Percentiles rank a stretch among this genome's conserved stretches.
Evolutionary conservation across 2,113 vertebrate species (phyloP).

Genomic region (Vanacampus margaritifer): DNA sequence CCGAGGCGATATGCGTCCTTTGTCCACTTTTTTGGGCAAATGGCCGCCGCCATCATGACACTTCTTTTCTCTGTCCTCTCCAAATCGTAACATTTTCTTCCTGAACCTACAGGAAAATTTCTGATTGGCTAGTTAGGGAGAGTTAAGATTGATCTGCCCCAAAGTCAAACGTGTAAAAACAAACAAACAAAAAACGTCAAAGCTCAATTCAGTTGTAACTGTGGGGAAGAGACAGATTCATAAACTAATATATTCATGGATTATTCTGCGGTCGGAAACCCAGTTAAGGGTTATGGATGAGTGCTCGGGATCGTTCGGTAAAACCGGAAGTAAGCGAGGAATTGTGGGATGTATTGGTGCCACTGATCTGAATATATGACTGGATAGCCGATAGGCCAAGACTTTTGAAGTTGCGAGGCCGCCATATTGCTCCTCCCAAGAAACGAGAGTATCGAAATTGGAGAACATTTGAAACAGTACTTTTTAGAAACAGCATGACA

Average conservation of each 20-base stretch:
- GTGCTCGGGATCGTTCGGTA: too few relatives aligned
- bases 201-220: conserved; percentile 17
- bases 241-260: conserved; percentile 16
- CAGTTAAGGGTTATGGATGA: background rate
- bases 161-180: conserved; percentile 32
- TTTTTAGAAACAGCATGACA: too few relatives aligned
- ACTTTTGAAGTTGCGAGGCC: too few relatives aligned
- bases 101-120: conserved; percentile 14
- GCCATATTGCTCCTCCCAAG: too few relatives aligned
- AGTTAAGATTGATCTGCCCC: conserved; percentile 42
- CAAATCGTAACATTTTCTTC: background rate
- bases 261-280: conserved; percentile 8
- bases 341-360: too few relatives aligned
- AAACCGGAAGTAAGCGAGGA: background rate
- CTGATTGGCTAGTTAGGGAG: conserved; percentile 45
- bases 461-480: too few relatives aligned
- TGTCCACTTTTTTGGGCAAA: background rate
- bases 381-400: too few relatives aligned
- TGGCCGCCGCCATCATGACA: too few relatives aligned
- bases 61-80: too few relatives aligned
- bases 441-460: too few relatives aligned
- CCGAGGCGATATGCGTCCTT: background rate
- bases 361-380: too few relatives aligned
- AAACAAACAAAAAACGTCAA: background rate
- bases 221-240: conserved; percentile 17